Percentiles rank a stretch among this genome's conserved stretches.
Conservation (phyloP, 2,888 invertebrate species). For the Eupithecia abbreviata region DNA sequence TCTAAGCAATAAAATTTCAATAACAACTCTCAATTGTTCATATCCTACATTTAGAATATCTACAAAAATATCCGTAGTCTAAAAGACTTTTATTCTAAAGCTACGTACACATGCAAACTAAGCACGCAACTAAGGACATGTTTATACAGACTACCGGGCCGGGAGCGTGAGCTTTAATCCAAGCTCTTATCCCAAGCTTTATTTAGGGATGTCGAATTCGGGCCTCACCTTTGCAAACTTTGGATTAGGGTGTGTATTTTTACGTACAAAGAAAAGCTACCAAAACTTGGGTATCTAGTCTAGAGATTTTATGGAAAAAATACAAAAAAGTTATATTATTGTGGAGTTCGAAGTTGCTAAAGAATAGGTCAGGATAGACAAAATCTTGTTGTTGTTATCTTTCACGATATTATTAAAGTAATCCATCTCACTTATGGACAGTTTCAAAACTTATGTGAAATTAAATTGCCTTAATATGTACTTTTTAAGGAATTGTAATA, state of each 20-base stretch:
- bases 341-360: too few relatives aligned
- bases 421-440: too few relatives aligned
- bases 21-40: neutral
- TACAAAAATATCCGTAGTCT: neutral
- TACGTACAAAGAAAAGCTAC: neutral
- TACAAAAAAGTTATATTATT: neutral
- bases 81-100: neutral
- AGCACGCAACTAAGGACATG: constrained; percentile 44
- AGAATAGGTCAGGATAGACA: too few relatives aligned
- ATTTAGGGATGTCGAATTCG: constrained; percentile 56
- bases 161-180: constrained; percentile 62
- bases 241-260: constrained; percentile 8
- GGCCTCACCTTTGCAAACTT: constrained; percentile 31
- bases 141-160: constrained; percentile 64
- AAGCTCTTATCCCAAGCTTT: constrained; percentile 53
- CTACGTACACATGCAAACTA: neutral
- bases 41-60: neutral
- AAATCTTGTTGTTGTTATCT: too few relatives aligned
- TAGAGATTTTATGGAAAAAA: neutral
- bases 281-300: neutral
- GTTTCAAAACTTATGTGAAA: too few relatives aligned
- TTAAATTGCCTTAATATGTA: too few relatives aligned
- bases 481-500: too few relatives aligned
- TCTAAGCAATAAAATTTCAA: too few relatives aligned
- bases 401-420: too few relatives aligned